Conservation (phyloP, 2,888 invertebrate genomes). For the Hylaea fasciaria region DNA sequence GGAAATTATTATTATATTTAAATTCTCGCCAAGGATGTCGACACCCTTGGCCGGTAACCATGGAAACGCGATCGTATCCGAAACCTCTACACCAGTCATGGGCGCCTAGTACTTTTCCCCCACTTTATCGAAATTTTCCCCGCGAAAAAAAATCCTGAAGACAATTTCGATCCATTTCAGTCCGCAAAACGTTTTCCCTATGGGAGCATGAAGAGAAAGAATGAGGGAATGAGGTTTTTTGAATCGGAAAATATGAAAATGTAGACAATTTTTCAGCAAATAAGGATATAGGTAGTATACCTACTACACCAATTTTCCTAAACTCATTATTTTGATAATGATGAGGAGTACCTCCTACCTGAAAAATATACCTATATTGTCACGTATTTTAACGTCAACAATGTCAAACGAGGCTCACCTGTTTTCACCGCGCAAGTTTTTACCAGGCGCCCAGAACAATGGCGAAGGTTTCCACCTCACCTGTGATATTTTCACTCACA, state of each 20-base stretch:
- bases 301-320: too few species aligned
- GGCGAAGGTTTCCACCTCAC: constrained; percentile 38
- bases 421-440: constrained; percentile 63
- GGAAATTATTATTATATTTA: constrained; percentile 75
- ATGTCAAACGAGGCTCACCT: constrained; percentile 64
- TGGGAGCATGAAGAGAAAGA: too few species aligned
- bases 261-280: too few species aligned
- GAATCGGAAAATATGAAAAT: too few species aligned
- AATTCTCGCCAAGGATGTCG: constrained; percentile 42
- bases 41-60: constrained; percentile 40
- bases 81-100: constrained; percentile 47
- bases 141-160: constrained; percentile 44
- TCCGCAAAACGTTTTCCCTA: background rate
- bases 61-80: constrained; percentile 31
- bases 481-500: constrained; percentile 23
- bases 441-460: constrained; percentile 67
- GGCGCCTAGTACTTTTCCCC: constrained; percentile 70
- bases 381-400: constrained; percentile 33
- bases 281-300: too few species aligned
- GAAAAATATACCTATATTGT: constrained; percentile 9
- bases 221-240: too few species aligned
- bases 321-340: background rate
- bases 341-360: background rate
- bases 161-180: constrained; percentile 10
- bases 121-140: constrained; percentile 75